Conservation (phyloP, 2,888 invertebrate species). For the Mesorhabditis belari region DNA sequence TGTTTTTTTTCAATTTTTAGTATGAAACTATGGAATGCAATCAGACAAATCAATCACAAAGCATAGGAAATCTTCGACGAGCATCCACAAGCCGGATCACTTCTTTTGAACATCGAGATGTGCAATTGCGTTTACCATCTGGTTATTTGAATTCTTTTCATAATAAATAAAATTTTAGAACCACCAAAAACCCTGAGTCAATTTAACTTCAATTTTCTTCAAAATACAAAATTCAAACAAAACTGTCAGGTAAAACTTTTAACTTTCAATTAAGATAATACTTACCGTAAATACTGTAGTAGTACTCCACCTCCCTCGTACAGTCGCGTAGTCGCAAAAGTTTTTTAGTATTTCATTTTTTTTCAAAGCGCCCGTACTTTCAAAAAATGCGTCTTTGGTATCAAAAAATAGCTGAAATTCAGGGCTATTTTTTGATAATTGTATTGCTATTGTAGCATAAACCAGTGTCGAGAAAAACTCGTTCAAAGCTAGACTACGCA, state of each 20-base stretch:
- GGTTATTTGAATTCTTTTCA: not conserved
- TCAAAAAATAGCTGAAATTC: too few relatives aligned
- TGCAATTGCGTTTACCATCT: conserved; percentile 36
- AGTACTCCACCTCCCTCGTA: too few relatives aligned
- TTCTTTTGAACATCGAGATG: conserved; percentile 51
- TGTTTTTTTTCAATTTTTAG: not conserved
- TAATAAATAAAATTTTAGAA: conserved; percentile 1
- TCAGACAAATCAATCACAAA: not conserved
- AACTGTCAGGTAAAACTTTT: conserved; percentile 42
- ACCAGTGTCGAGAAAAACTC: too few relatives aligned
- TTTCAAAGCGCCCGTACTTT: too few relatives aligned
- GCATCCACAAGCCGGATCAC: conserved; percentile 49
- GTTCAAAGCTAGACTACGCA: too few relatives aligned
- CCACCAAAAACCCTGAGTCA: conserved; percentile 23
- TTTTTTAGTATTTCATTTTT: too few relatives aligned
- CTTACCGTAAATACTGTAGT: too few relatives aligned
- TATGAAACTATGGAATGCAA: not conserved
- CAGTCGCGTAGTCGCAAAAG: too few relatives aligned
- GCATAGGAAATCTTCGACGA: conserved; percentile 40
- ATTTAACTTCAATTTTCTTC: conserved; percentile 46
- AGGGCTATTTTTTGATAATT: too few relatives aligned
- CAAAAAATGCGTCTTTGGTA: too few relatives aligned
- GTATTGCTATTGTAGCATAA: too few relatives aligned
- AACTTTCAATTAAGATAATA: too few relatives aligned
- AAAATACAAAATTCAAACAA: conserved; percentile 44